phyloP scores from a whole-genome alignment of 2,888 invertebrate genomes.

The Euproctis similis region DNA sequence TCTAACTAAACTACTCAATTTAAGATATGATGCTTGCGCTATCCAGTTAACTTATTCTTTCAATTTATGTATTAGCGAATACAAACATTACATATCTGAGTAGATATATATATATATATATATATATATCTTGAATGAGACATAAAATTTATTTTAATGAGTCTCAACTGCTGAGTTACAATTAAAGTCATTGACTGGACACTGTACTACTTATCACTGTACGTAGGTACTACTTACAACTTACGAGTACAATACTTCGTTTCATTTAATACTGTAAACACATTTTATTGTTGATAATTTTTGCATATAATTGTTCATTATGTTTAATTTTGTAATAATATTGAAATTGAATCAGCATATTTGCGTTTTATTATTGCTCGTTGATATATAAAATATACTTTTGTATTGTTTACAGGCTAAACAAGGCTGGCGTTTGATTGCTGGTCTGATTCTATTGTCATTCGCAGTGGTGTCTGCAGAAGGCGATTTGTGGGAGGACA shows the following conservation, averaged over 20 bases:
- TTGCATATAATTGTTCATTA: no score
- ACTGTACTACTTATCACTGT: conserved; percentile 9
- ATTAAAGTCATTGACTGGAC: conserved; percentile 47
- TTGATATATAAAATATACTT: conserved; percentile 3
- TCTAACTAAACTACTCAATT: no score
- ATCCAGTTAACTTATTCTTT: no score
- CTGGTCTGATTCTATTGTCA: conserved; percentile 66
- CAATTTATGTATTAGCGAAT: no score
- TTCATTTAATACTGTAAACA: neutral
- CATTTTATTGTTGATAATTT: neutral
- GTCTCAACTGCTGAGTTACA: conserved; percentile 30
- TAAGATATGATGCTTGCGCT: no score
- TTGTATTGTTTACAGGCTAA: conserved; percentile 34
- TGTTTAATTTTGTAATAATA: no score
- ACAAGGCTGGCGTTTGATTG: conserved; percentile 58
- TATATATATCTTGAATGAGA: no score
- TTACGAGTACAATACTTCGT: no score
- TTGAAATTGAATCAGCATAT: no score
- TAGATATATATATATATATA: no score
- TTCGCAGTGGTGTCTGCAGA: conserved; percentile 71
- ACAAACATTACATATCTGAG: no score
- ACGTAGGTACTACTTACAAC: conserved; percentile 4
- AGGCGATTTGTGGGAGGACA: conserved; percentile 87
- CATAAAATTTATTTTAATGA: conserved; percentile 49
- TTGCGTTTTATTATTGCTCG: neutral